Percentiles rank a stretch among this genome's conserved stretches.
Evolutionary conservation across 2,113 vertebrate genomes (phyloP).

Genomic region (Malurus elegans): DNA sequence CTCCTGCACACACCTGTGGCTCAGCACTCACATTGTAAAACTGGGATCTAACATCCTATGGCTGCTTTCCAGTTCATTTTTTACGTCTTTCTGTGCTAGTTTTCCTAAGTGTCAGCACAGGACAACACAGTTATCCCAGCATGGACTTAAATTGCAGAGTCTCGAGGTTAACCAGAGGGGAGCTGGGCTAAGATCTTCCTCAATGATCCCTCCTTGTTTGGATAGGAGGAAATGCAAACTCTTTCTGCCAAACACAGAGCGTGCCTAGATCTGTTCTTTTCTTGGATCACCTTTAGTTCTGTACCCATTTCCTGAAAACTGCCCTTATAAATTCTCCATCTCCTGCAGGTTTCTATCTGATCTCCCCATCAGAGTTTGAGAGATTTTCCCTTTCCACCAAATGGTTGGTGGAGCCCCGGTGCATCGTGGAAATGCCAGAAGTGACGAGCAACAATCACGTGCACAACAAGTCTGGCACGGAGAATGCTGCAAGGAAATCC

Average conservation of each 20-base stretch:
- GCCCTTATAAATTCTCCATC: background rate
- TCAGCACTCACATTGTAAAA: background rate
- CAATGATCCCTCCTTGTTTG: background rate
- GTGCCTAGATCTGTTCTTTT: background rate
- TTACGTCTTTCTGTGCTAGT: background rate
- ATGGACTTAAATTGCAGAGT: background rate
- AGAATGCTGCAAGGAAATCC: conserved; percentile 63
- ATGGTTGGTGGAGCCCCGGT: conserved; percentile 87
- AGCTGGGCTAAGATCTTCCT: background rate
- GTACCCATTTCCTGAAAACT: background rate
- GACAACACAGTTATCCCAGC: background rate
- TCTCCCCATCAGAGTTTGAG: conserved; percentile 96
- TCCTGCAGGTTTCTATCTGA: conserved; percentile 90
- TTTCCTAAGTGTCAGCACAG: background rate
- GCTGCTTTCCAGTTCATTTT: background rate
- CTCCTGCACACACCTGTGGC: background rate
- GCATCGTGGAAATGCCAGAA: conserved; percentile 78
- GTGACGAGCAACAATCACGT: conserved; percentile 11
- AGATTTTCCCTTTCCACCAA: conserved; percentile 94
- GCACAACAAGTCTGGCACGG: conserved; percentile 37
- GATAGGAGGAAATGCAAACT: background rate
- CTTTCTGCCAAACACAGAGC: background rate
- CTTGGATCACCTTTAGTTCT: background rate
- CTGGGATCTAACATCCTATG: background rate
- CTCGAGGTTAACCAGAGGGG: background rate